Percentiles rank a stretch among this genome's conserved stretches.
Evolutionary conservation across 30 jellyfish, hydroid and myxozoan species (phyloP).

Genomic region (Morbakka virulenta): DNA sequence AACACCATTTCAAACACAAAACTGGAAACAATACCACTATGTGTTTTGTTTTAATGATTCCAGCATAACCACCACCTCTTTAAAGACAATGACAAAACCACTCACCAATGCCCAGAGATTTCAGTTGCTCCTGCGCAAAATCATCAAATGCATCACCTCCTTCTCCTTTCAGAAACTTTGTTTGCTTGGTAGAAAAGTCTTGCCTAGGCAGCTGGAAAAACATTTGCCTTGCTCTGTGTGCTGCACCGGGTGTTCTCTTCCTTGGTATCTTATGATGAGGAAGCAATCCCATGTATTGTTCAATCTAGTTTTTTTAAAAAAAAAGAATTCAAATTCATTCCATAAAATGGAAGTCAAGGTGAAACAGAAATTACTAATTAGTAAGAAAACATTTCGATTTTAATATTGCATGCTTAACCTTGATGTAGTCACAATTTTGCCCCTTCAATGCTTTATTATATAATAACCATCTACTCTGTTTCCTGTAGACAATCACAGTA

Average conservation of each 20-base stretch:
- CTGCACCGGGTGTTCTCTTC: conserved; percentile 69
- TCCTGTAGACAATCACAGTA: too few species aligned
- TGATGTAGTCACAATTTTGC: too few species aligned
- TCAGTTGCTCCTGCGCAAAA: too few species aligned
- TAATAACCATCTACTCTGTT: too few species aligned
- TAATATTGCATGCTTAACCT: not conserved
- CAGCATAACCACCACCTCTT: too few species aligned
- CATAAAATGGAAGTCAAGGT: not conserved
- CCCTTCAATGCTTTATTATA: too few species aligned
- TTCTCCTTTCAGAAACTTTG: conserved; percentile 75
- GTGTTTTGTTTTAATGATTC: not conserved
- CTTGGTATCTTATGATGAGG: conserved; percentile 71
- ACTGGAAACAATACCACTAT: too few species aligned
- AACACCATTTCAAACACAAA: too few species aligned
- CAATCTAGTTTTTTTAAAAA: conserved; percentile 41
- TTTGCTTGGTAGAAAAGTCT: conserved; percentile 76
- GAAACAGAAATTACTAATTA: not conserved
- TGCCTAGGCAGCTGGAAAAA: conserved; percentile 90
- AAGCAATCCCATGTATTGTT: conserved; percentile 76
- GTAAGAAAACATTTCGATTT: not conserved
- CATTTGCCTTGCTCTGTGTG: conserved; percentile 78
- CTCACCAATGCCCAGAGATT: conserved; percentile 99
- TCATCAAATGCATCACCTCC: conserved; percentile 72
- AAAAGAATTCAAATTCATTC: too few species aligned
- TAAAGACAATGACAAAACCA: too few species aligned